Evolutionary conservation across 2,113 vertebrate genomes (phyloP).

Genomic region (Chunga burmeisteri): DNA sequence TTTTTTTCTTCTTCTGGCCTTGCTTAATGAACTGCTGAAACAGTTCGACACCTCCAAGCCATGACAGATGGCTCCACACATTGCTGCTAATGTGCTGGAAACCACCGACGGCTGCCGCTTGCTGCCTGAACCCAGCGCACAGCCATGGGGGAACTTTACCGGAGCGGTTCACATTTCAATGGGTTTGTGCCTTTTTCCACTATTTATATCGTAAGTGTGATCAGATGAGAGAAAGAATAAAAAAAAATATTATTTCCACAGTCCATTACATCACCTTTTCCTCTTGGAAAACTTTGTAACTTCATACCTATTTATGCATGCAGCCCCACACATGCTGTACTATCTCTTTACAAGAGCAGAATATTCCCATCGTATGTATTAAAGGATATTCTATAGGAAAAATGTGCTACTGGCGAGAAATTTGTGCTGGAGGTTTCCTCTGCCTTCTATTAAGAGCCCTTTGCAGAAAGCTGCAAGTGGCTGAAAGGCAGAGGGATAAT

Average conservation of each 20-base stretch:
- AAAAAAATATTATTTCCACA: slow-evolving; percentile 3
- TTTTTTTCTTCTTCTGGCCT: not conserved
- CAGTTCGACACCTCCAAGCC: not conserved
- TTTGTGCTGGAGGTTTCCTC: not conserved
- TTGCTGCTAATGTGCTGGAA: slow-evolving; percentile 3
- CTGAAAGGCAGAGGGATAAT: not conserved
- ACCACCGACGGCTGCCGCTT: not conserved
- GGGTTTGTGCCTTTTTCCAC: not conserved
- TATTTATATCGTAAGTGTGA: slow-evolving; percentile 17
- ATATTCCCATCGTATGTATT: not conserved
- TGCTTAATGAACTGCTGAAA: slow-evolving; percentile 43
- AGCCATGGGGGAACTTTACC: not conserved
- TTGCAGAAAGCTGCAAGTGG: not conserved
- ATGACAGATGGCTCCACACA: slow-evolving; percentile 29
- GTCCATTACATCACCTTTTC: slow-evolving; percentile 58
- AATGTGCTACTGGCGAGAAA: not conserved
- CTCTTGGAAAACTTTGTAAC: slow-evolving; percentile 3
- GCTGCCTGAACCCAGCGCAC: not conserved
- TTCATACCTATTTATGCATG: not conserved
- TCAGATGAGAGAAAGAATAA: not conserved
- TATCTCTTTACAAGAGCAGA: not conserved
- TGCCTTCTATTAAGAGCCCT: not conserved
- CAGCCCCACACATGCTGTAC: not conserved
- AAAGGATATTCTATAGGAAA: slow-evolving; percentile 1
- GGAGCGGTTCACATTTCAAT: not conserved